phyloP scores from a whole-genome alignment of 2,797 vertebrate species.

The Pseudomugil gertrudae region DNA sequence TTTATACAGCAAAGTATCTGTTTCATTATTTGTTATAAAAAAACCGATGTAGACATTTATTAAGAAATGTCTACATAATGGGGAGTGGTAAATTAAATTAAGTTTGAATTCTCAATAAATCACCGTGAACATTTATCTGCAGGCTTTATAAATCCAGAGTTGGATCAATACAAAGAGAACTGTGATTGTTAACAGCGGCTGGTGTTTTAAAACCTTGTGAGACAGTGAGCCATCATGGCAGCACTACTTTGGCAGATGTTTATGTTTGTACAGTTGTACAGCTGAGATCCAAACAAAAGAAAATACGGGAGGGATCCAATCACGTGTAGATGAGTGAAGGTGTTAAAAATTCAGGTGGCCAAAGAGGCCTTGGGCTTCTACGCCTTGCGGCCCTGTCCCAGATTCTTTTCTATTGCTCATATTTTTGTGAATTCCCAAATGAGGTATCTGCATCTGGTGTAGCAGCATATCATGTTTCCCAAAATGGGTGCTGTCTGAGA shows the following conservation, averaged over 20 bases:
- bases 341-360: neutral
- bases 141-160: slow-evolving; percentile 23
- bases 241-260: neutral
- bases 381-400: neutral
- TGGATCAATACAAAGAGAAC: neutral
- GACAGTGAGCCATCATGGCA: neutral
- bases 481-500: neutral
- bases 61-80: neutral
- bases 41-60: neutral
- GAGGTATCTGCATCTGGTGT: neutral
- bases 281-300: neutral
- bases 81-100: neutral
- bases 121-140: neutral
- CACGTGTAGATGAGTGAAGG: neutral
- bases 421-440: slow-evolving; percentile 2
- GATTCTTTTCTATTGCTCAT: neutral
- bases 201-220: neutral
- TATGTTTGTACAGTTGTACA: neutral
- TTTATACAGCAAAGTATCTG: neutral
- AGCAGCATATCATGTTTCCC: neutral
- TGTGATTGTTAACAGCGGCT: neutral
- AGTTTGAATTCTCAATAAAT: neutral
- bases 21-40: neutral
- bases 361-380: neutral
- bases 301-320: neutral